These are phyloP conservation scores for Dendrocincla fuliginosa DNA, from an alignment of 2,797 vertebrate genomes.

Conservation along the genomic window DNA sequence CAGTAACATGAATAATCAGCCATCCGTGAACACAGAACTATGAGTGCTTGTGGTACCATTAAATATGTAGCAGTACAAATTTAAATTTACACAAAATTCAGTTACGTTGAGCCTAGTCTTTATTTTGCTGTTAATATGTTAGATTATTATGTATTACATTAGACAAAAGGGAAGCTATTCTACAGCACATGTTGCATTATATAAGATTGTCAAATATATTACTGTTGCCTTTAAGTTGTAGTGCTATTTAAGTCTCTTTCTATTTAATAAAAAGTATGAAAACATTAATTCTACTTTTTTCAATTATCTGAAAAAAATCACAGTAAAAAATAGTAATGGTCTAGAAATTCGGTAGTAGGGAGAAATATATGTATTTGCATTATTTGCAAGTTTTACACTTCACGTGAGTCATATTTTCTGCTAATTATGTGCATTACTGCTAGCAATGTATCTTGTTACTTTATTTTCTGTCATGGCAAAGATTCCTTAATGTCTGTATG, in stretches of 20 bases:
- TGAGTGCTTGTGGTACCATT: background rate
- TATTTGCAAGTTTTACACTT: background rate
- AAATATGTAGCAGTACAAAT: background rate
- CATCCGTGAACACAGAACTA: background rate
- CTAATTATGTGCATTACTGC: background rate
- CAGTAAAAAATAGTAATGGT: background rate
- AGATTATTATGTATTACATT: background rate
- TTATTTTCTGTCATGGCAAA: background rate
- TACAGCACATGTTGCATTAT: background rate
- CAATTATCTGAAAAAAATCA: background rate
- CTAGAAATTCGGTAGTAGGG: background rate
- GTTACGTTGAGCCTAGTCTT: background rate
- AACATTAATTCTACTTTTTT: background rate
- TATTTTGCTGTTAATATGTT: background rate
- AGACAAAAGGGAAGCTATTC: background rate
- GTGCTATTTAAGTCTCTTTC: background rate
- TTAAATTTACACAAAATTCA: background rate
- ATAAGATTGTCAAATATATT: background rate
- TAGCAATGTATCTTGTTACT: background rate
- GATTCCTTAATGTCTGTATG: background rate
- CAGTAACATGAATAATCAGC: background rate
- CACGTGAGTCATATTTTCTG: slow-evolving; percentile 4
- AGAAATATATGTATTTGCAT: background rate
- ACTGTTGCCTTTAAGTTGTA: background rate
- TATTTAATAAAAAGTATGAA: background rate